Evolutionary conservation across 2,797 vertebrate genomes (phyloP).

Genomic region (Trichosurus vulpecula): DNA sequence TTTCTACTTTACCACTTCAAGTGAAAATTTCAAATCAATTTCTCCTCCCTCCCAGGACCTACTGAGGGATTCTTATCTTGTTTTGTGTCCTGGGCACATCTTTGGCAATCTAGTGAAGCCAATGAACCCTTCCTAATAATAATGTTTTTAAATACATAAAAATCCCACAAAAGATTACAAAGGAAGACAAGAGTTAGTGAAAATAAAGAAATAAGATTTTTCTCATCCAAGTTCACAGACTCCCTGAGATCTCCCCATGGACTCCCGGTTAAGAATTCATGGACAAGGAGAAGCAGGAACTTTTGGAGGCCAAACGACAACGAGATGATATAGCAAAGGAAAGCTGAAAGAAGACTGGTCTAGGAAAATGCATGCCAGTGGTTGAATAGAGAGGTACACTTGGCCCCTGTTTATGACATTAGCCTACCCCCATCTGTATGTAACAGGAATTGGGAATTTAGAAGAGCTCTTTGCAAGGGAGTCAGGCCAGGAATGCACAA

Average conservation of each 20-base stretch:
- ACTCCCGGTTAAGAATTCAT: not conserved
- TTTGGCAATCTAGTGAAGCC: not conserved
- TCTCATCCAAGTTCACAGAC: too few relatives aligned
- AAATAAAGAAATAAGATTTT: too few relatives aligned
- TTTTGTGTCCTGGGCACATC: not conserved
- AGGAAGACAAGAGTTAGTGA: not conserved
- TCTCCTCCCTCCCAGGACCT: conserved; percentile 38
- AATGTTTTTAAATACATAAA: not conserved
- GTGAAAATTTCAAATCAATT: not conserved
- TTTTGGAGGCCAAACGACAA: conserved; percentile 40
- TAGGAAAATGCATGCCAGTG: conserved; percentile 14
- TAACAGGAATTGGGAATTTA: not conserved
- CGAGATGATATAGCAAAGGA: conserved; percentile 23
- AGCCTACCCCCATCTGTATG: not conserved
- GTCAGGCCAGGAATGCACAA: not conserved
- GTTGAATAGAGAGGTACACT: not conserved
- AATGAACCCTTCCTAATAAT: not conserved
- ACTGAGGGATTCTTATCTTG: not conserved
- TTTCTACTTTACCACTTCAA: not conserved
- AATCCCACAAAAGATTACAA: not conserved
- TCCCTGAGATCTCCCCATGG: not conserved
- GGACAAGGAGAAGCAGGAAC: conserved; percentile 24
- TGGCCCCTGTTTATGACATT: not conserved
- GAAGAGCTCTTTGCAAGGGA: not conserved
- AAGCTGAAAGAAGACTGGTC: not conserved